Evolutionary conservation across 2,888 invertebrate species (phyloP), one percentile per base, ranked within the genome.

Genomic region (Hofmannophila pseudospretella): DNA sequence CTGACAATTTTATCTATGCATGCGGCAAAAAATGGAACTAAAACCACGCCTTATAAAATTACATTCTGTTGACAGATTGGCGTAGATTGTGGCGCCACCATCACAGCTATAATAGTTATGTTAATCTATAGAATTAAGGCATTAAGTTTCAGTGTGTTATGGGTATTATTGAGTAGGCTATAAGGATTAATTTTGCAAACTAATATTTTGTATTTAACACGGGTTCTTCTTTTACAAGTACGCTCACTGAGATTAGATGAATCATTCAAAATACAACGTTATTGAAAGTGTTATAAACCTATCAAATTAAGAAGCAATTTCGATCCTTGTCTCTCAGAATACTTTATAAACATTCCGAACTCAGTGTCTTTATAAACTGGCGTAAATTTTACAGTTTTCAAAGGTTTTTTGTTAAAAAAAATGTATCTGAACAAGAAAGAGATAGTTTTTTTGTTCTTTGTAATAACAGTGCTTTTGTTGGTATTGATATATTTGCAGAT

Each of bases 351-450:
- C 2, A 2, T 25, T 27, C 11, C n/a, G 8, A n/a, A 11, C 7
- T 10, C 7, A 5, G 23, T 12, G 11, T 12, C 12, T 5, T 10
- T 10, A 5, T 27, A 27, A 11, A n/a, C n/a, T 2, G 27, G 27
- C 11, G 12, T 3, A 30, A n/a, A 30, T 19, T 8, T 16, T 23
- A 3, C 23, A 23, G 23, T n/a, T 23, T 23, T n/a, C n/a, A 3
- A 3, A 23, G 8, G 8, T 8, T 23, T 23, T 23, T 23, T n/a
- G 23, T 23, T 5, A 20, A 13, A 9, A 34, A 59, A 54, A 44
- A 84, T 84, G 81, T 72, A 66, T 67, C 41, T 79, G 3, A 57
- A 41, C 16, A 35, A 51, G 2, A 80, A 67, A 39, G 80, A 81
- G 37, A 25, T 73, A 0, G 61, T 66, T 33, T 79, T 67, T 44